Evolutionary conservation across 2,113 vertebrate genomes (phyloP), one percentile per base, ranked within the genome.

Genomic region (Tyrannus savana): DNA sequence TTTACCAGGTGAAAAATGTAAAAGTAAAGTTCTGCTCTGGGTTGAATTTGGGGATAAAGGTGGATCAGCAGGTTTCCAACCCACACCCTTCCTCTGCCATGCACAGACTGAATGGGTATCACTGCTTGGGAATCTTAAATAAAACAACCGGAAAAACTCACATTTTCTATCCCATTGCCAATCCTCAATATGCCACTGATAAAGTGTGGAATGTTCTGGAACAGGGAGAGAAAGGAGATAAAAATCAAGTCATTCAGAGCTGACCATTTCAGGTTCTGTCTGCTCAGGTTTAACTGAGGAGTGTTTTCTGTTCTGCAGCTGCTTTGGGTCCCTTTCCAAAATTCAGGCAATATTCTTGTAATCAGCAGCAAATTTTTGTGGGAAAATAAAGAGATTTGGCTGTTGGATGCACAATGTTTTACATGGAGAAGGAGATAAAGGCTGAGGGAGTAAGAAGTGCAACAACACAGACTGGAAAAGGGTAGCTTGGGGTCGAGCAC

Each of bases 171-270:
- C 60, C 87, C 94, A 74, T 62, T 96, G 66, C 97, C 98, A 81
- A 98, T 98, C 95, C 80, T 97, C 88, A 98, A 66, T 89, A 98
- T 53, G 44, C 94, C 95, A 59, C 71, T 58, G 33, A 98, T 97
- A 75, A 97, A 96, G 79, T 68, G 56, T 5, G 95, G 94, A 73
- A 97, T 33, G 19, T 97, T 96, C 98, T 98, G 93, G 2, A 58
- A 56, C 1, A 24, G 81, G 4, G 8, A 56, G 0, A 93, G 94
- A 86, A 85, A 35, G 30, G 16, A 75, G 77, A 58, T 58, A 49
- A 62, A 35, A 42, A 10, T 2, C 37, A 62, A 62, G 19, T 47
- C 33, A 16, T 9, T 35, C 52, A 63, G 39, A 39, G 35, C 84
- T 33, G 33, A 33, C 72, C 12, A 44, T 17, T 44, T 74, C 1